phyloP scores from a whole-genome alignment of 2,888 invertebrate species.

The Molorchus minor region DNA sequence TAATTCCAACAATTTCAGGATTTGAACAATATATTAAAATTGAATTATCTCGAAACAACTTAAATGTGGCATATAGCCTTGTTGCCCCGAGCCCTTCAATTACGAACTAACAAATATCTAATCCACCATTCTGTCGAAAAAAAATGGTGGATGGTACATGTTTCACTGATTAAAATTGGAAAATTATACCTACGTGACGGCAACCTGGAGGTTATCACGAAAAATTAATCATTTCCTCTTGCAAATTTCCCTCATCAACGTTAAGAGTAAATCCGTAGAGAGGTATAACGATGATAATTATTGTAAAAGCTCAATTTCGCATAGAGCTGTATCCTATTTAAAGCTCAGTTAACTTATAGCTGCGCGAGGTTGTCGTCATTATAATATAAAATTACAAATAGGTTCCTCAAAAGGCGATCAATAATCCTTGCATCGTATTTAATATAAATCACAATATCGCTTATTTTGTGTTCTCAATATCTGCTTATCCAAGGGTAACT shows the following conservation, averaged over 20 bases:
- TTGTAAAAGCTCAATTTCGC: conserved; percentile 15
- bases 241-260: conserved; percentile 8
- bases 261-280: conserved; percentile 10
- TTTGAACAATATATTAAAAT: no score
- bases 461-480: background rate
- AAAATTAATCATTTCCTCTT: conserved; percentile 15
- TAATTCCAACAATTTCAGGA: no score
- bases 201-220: conserved; percentile 3
- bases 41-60: no score
- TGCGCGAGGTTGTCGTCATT: background rate
- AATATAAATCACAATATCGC: background rate
- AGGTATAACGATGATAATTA: conserved; percentile 19
- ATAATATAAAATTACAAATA: conserved; percentile 1
- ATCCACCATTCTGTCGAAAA: no score
- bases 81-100: no score
- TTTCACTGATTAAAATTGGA: conserved; percentile 13
- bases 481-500: background rate
- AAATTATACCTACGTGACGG: conserved; percentile 3
- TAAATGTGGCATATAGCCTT: no score
- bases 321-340: background rate
- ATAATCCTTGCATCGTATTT: background rate
- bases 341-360: conserved; percentile 2
- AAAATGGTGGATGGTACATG: conserved; percentile 7
- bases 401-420: background rate
- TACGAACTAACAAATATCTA: no score